These are phyloP conservation scores for Peucedramus taeniatus DNA, from an alignment of 2,113 vertebrate genomes.

Conservation along the genomic window DNA sequence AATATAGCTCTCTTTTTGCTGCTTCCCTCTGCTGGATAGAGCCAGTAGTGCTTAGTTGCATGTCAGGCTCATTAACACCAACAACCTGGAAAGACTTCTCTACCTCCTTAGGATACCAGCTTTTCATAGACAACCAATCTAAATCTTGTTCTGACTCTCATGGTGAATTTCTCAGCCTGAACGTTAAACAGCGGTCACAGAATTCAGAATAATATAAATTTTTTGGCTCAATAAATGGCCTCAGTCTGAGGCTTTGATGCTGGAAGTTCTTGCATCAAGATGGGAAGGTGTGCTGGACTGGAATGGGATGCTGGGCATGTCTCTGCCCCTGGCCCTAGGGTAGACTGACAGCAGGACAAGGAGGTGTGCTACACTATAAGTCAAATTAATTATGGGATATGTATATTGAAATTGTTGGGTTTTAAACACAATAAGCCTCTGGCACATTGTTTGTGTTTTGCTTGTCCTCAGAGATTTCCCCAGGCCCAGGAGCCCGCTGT, in stretches of 20 bases:
- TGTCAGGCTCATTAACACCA: neutral
- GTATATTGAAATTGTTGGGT: neutral
- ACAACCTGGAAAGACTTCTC: neutral
- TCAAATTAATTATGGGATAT: neutral
- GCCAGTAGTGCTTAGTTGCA: neutral
- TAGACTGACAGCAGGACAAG: neutral
- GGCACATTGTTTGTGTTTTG: neutral
- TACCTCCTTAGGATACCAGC: neutral
- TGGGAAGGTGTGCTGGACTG: neutral
- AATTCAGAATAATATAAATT: neutral
- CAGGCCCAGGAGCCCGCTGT: neutral
- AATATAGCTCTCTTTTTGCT: slow-evolving; percentile 25
- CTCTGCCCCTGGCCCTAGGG: neutral
- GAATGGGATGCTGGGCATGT: neutral
- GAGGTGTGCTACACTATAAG: neutral
- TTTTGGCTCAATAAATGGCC: neutral
- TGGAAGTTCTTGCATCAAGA: neutral
- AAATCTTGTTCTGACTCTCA: neutral
- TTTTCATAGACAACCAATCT: neutral
- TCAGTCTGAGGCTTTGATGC: neutral
- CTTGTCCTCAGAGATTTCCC: neutral
- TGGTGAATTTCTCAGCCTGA: neutral
- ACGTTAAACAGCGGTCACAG: neutral
- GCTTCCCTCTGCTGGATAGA: slow-evolving; percentile 54
- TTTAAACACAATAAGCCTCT: neutral